Percentiles rank a stretch among this genome's conserved stretches.
phyloP scores from a whole-genome alignment of 2,888 invertebrate species.

The Noctuana brunneofusca region DNA sequence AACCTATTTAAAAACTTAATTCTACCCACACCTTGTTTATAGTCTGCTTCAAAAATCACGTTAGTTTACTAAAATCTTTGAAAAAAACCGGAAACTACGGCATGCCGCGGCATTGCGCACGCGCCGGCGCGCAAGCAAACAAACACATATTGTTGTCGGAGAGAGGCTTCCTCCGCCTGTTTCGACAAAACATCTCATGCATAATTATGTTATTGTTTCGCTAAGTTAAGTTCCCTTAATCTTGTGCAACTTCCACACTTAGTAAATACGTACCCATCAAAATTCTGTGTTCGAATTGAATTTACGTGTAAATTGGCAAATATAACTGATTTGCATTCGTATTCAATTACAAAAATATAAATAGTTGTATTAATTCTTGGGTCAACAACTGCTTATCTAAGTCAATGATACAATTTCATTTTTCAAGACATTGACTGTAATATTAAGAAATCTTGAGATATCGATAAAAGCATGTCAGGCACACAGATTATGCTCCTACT shows the following conservation, averaged over 20 bases:
- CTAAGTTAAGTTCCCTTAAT: slow-evolving; percentile 36
- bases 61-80: slow-evolving; percentile 29
- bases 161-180: slow-evolving; percentile 48
- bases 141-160: slow-evolving; percentile 45
- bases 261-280: not conserved
- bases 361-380: not conserved
- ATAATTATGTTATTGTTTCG: slow-evolving; percentile 37
- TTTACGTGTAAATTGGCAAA: slow-evolving; percentile 48
- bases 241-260: slow-evolving; percentile 16
- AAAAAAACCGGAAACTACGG: slow-evolving; percentile 50
- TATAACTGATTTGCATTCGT: not conserved
- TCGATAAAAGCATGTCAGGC: not conserved
- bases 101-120: slow-evolving; percentile 49
- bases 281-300: slow-evolving; percentile 44
- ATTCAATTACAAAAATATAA: not conserved
- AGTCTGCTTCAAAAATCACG: not conserved
- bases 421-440: slow-evolving; percentile 1
- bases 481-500: not conserved
- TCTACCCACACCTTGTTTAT: not conserved
- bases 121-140: slow-evolving; percentile 50
- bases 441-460: slow-evolving; percentile 16
- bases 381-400: slow-evolving; percentile 15
- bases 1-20: too few species aligned
- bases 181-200: slow-evolving; percentile 36
- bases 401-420: not conserved